Evolutionary conservation across 2,888 invertebrate genomes (phyloP).

Genomic region (Oxytorus armatus): DNA sequence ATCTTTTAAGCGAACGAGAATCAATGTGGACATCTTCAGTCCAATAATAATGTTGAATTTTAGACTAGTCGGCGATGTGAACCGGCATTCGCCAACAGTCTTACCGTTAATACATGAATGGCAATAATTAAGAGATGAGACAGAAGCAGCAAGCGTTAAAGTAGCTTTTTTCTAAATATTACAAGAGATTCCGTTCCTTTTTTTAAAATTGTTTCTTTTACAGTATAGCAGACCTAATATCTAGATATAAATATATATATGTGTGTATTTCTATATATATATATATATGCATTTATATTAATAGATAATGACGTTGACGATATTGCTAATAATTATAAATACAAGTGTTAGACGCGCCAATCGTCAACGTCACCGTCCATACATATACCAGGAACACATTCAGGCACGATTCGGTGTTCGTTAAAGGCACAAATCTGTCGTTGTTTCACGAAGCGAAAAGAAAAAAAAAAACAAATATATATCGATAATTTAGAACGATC

Average conservation of each 20-base stretch:
- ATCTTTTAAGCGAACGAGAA: constrained; percentile 11
- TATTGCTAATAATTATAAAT: constrained; percentile 60
- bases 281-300: no score
- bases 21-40: constrained; percentile 19
- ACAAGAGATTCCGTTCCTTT: constrained; percentile 41
- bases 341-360: constrained; percentile 45
- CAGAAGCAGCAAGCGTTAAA: constrained; percentile 45
- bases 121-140: constrained; percentile 47
- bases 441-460: constrained; percentile 35
- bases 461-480: neutral
- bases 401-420: constrained; percentile 64
- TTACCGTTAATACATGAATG: constrained; percentile 58
- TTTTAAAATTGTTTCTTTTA: neutral
- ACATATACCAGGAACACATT: constrained; percentile 52
- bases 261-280: no score
- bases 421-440: constrained; percentile 35
- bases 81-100: constrained; percentile 65
- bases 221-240: constrained; percentile 35
- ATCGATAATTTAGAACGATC: constrained; percentile 36
- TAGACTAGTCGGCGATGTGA: constrained; percentile 60
- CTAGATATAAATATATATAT: constrained; percentile 24
- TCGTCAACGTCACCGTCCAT: constrained; percentile 11
- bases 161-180: constrained; percentile 47
- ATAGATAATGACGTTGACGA: constrained; percentile 27
- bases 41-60: constrained; percentile 38